phyloP scores from a whole-genome alignment of 2,797 vertebrate genomes.

The Geotrypetes seraphini region DNA sequence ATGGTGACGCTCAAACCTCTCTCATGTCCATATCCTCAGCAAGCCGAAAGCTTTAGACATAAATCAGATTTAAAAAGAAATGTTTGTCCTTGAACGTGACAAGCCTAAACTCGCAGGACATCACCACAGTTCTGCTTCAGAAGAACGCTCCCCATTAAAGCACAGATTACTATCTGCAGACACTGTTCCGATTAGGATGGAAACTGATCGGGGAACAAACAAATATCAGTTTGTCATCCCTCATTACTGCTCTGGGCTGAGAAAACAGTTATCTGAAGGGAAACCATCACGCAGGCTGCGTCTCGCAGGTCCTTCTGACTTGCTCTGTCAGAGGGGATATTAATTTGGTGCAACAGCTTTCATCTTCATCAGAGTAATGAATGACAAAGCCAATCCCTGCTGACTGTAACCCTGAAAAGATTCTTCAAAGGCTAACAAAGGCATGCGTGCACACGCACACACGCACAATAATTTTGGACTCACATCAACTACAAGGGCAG shows the following conservation, averaged over 20 bases:
- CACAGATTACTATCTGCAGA: too few species aligned
- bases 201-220: neutral
- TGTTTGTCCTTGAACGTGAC: too few species aligned
- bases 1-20: too few species aligned
- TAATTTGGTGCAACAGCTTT: conserved; percentile 7
- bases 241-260: neutral
- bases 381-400: conserved; percentile 1
- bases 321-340: conserved; percentile 6
- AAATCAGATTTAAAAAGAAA: too few species aligned
- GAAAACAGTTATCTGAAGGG: neutral
- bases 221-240: neutral
- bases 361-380: conserved; percentile 1
- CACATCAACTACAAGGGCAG: too few species aligned
- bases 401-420: conserved; percentile 9
- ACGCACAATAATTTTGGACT: neutral
- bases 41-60: too few species aligned
- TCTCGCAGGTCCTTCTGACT: conserved; percentile 1
- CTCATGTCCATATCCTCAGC: too few species aligned
- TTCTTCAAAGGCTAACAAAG: neutral
- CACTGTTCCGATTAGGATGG: too few species aligned
- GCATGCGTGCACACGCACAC: conserved; percentile 5
- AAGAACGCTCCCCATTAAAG: too few species aligned
- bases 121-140: too few species aligned
- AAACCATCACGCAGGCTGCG: neutral
- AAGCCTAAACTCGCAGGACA: too few species aligned